Evolutionary conservation across 2,888 invertebrate species (phyloP), one percentile per base, ranked within the genome.

Genomic region (Drosophila dives): DNA sequence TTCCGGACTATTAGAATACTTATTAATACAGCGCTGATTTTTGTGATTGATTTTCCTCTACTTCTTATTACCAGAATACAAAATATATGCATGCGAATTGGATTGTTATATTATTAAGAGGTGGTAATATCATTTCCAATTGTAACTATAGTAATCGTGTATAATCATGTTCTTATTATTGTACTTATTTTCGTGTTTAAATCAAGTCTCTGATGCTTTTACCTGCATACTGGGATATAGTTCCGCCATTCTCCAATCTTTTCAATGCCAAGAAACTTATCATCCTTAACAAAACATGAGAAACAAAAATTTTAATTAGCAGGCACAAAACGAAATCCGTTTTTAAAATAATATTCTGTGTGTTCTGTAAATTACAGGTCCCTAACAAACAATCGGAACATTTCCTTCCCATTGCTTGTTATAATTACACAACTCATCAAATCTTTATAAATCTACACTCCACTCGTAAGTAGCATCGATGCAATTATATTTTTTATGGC

Each of bases 401-500:
- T 8, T 58, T 7, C 10, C 0, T 0, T 1, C 4, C 74, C 66
- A 77, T 1, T 12, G 8, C 1, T 26, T 0, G 1, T 0, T 0
- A 0, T 10, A 0, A 0, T 6, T 0, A 20, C 69, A 79, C 0
- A 48, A 15, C 32, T 81, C 84, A 55, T 80, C 84, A 10, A 29
- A 0, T 5, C 3, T 29, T 29, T 29, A 5, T 1, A 29, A 4
- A 29, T 29, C 0, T 29, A 29, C 29, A 29, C 29, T 26, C 26
- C 26, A 26, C 26, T 26, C 26, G 4, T 26, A 3, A 26, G 26
- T 26, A 26, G 81, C 81, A 60, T 80, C 83, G 12, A 70, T 17
- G n/a, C 80, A 80, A 59, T 80, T 60, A 6, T 48, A 8, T 0
- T 1, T 7, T n/a, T 54, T 29, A 38, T 80, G 11, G 29, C 83